These are phyloP conservation scores for Sipha flava DNA, from an alignment of 1,140 invertebrate genomes.

Conservation along the genomic window DNA sequence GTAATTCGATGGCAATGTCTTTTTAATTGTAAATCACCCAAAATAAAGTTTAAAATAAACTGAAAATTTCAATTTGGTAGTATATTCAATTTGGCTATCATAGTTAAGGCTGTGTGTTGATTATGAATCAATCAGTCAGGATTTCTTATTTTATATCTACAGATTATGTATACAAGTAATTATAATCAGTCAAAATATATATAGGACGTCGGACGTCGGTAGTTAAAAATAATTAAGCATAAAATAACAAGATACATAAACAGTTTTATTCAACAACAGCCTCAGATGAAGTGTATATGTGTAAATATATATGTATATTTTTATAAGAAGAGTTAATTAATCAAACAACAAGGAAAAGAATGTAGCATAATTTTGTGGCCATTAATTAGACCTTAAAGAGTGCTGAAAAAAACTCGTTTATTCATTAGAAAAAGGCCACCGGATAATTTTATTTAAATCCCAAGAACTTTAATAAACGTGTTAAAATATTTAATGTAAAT, in stretches of 20 bases:
- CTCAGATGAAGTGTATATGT: not conserved
- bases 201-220: too few relatives aligned
- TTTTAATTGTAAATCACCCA: too few relatives aligned
- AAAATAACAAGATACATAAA: not conserved
- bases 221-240: not conserved
- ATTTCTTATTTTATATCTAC: too few relatives aligned
- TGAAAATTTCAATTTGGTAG: too few relatives aligned
- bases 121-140: too few relatives aligned
- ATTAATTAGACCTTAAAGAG: constrained; percentile 10
- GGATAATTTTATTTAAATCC: not conserved
- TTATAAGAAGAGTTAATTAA: not conserved
- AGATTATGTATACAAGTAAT: too few relatives aligned
- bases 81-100: too few relatives aligned
- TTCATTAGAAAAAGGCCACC: not conserved
- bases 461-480: not conserved
- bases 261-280: not conserved
- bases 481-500: not conserved
- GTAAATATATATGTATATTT: not conserved
- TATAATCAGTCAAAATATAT: too few relatives aligned
- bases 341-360: not conserved
- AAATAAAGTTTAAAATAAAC: too few relatives aligned
- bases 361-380: not conserved
- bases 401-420: not conserved
- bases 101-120: too few relatives aligned
- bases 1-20: too few relatives aligned